These are phyloP conservation scores for Meloidogyne exigua DNA, from an alignment of 1,140 invertebrate species.

Conservation along the genomic window DNA sequence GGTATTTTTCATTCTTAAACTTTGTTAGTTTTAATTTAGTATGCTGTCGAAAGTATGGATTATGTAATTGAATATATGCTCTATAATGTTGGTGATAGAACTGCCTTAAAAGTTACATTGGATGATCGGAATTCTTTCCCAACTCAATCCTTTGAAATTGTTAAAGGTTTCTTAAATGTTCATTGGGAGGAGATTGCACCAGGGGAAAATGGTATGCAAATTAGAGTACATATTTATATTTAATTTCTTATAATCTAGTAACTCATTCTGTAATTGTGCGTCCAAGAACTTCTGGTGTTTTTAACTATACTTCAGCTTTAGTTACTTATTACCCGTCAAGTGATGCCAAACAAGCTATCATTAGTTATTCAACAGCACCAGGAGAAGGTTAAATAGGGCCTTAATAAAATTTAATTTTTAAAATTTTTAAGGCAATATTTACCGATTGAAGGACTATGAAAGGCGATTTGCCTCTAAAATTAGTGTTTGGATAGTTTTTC, in stretches of 20 bases:
- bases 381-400: constrained; percentile 76
- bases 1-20: constrained; percentile 11
- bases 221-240: background rate
- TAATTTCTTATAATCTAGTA: constrained; percentile 10
- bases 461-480: constrained; percentile 93
- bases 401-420: constrained; percentile 11
- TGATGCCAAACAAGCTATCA: constrained; percentile 64
- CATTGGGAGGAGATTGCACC: constrained; percentile 46
- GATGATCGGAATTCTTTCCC: constrained; percentile 63
- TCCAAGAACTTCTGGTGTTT: constrained; percentile 85
- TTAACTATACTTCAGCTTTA: constrained; percentile 93
- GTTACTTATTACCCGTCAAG: constrained; percentile 80
- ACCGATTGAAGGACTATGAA: constrained; percentile 90
- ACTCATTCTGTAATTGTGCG: constrained; percentile 85
- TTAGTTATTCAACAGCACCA: constrained; percentile 87
- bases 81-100: constrained; percentile 68
- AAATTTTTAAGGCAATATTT: constrained; percentile 71
- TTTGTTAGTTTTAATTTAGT: constrained; percentile 67
- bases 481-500: constrained; percentile 94
- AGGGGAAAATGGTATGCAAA: constrained; percentile 40
- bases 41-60: constrained; percentile 95
- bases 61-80: constrained; percentile 81
- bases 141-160: constrained; percentile 61
- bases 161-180: constrained; percentile 60
- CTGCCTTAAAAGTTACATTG: constrained; percentile 58